Base-by-base conservation (phyloP, 1,140 invertebrate species). In the Magallana gigas region DNA sequence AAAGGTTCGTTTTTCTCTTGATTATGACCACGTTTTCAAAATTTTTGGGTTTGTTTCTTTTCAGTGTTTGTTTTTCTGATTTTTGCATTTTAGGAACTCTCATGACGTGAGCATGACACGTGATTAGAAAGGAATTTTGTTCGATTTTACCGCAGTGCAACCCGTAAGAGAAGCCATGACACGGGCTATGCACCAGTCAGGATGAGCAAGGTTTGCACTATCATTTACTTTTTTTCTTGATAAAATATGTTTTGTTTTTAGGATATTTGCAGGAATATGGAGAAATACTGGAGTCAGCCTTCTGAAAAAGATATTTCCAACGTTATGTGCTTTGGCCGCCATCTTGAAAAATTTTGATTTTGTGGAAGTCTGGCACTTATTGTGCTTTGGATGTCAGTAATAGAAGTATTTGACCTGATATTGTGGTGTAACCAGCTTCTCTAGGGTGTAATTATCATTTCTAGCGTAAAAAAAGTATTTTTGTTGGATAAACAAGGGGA, bases 111-210 rank as follows among this genome's bases (percentile, higher is more conserved):
- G 88, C 88, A 88, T 86, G 83, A 87, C 90, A 91, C 90, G 90
- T 91, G 90, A 91, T 90, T 90, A 62, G 88, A 76, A 84, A 88
- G 83, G 88, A 88, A 90, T 90, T 90, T 86, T 88, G 83, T 85
- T 84, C 87, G 62, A 85, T 85, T 88, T 57, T 60, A 81, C 83
- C 88, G 83, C 85, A 83, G 88, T 85, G 64, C 88, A 85, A 85
- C 85, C 86, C 85, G 88, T 86, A 87, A 14, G 59, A 58, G 88
- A 90, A 86, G 88, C 88, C 88, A 90, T 90, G 88, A 86, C 87
- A 86, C 36, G 59, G 48, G 16, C 58, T n/a, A 12, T 83, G 56
- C 81, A 84, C 14, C 71, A 83, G 58, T 82, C 89, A 89, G 88
- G 85, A 91, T 91, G 90, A 90, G 87, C 85, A 88, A 91, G 90